Conservation (phyloP, 1,140 invertebrate species). For the Tetramorium simillimum region DNA sequence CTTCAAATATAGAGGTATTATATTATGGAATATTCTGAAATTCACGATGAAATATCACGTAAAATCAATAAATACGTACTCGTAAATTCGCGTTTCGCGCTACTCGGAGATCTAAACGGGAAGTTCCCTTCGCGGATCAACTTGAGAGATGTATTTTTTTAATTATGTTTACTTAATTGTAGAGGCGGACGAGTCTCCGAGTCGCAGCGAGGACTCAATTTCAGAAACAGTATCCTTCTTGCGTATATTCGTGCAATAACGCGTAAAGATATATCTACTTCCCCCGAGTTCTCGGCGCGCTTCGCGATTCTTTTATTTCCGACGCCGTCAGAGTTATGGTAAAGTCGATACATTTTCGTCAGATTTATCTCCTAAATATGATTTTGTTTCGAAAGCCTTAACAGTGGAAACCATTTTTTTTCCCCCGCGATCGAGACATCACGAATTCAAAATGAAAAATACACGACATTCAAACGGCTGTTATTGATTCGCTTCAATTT, state of each 20-base stretch:
- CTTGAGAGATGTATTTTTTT: conserved; percentile 29
- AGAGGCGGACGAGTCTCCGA: not conserved
- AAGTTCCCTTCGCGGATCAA: not conserved
- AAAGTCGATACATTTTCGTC: not conserved
- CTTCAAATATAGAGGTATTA: not conserved
- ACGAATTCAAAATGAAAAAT: not conserved
- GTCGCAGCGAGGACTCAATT: not conserved
- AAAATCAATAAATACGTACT: not conserved
- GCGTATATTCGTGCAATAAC: not conserved
- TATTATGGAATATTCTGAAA: not conserved
- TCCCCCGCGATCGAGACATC: not conserved
- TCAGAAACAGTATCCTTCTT: not conserved
- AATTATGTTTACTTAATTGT: not conserved
- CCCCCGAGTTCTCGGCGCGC: not conserved
- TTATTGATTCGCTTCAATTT: not conserved
- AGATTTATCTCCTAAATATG: not conserved
- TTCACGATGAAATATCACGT: not conserved
- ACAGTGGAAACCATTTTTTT: not conserved
- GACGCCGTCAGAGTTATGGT: not conserved
- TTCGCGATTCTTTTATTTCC: not conserved
- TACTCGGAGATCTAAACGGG: not conserved
- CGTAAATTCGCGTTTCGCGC: not conserved
- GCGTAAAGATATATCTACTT: not conserved
- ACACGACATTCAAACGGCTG: not conserved
- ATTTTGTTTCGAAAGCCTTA: not conserved